phyloP scores from a whole-genome alignment of 2,113 vertebrate species.

The Opisthocomus hoazin region DNA sequence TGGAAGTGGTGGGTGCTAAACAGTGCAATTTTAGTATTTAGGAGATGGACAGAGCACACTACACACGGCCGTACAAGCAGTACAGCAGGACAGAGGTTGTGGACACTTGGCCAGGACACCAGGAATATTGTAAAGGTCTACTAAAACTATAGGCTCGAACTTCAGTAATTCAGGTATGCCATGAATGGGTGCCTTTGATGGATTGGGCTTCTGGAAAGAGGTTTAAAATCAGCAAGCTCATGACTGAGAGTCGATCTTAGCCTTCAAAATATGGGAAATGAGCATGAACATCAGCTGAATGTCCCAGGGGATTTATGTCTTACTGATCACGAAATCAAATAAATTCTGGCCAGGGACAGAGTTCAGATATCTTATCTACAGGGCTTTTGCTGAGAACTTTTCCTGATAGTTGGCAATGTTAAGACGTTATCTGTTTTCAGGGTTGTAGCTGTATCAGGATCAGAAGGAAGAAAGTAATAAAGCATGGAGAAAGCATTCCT shows the following conservation, averaged over 20 bases:
- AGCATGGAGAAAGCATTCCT: background rate
- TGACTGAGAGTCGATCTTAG: background rate
- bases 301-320: background rate
- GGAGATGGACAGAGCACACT: background rate
- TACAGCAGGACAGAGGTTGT: background rate
- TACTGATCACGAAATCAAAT: background rate
- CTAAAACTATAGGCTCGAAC: background rate
- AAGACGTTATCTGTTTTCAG: background rate
- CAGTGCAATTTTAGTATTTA: background rate
- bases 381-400: background rate
- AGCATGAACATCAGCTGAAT: background rate
- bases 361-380: background rate
- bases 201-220: background rate
- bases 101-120: background rate
- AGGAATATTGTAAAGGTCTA: background rate
- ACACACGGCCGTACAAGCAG: background rate
- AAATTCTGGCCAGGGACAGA: background rate
- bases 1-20: background rate
- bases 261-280: background rate
- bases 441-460: background rate
- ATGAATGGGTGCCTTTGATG: background rate
- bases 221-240: background rate
- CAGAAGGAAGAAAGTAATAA: background rate
- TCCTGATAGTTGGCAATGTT: background rate
- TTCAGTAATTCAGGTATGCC: rapidly evolving